Percentiles rank a stretch among this genome's conserved stretches.
Conservation (phyloP, 2,113 vertebrate species). For the Gorsachius goisagi region DNA sequence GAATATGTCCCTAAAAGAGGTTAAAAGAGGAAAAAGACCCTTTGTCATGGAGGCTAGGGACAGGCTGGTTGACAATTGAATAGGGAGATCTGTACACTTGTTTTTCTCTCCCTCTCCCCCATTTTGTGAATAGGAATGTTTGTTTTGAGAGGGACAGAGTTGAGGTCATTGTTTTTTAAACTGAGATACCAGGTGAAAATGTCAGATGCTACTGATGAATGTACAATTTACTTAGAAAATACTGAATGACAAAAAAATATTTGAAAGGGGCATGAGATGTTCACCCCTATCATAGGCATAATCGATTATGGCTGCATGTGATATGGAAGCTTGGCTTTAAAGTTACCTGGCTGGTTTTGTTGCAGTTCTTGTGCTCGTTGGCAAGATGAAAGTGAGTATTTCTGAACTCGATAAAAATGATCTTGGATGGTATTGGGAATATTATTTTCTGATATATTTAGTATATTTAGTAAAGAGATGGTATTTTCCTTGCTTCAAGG, state of each 20-base stretch:
- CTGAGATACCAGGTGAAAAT: neutral
- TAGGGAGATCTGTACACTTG: fast-evolving
- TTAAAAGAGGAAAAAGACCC: neutral
- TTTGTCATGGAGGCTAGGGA: neutral
- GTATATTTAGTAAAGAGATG: neutral
- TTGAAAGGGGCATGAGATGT: neutral
- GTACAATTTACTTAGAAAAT: neutral
- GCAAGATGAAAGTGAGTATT: neutral
- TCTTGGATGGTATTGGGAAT: neutral
- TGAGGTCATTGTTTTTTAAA: neutral
- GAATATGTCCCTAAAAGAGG: neutral
- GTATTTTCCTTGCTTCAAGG: neutral
- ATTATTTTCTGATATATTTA: neutral
- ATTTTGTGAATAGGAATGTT: neutral
- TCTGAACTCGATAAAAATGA: neutral
- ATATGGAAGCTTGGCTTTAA: neutral
- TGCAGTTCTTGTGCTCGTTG: neutral
- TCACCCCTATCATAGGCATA: neutral
- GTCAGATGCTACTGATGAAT: neutral
- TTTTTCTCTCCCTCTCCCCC: neutral
- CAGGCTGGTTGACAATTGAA: neutral
- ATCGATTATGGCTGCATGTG: neutral
- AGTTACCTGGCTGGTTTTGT: neutral
- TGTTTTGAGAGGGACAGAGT: neutral
- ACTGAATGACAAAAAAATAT: neutral